A percentile compares a stretch with the other conserved stretches of the same genome.
These are phyloP conservation scores for Holothuria glaberrima DNA, from an alignment of 35 echinoderm and acorn worm species.

Conservation along the genomic window DNA sequence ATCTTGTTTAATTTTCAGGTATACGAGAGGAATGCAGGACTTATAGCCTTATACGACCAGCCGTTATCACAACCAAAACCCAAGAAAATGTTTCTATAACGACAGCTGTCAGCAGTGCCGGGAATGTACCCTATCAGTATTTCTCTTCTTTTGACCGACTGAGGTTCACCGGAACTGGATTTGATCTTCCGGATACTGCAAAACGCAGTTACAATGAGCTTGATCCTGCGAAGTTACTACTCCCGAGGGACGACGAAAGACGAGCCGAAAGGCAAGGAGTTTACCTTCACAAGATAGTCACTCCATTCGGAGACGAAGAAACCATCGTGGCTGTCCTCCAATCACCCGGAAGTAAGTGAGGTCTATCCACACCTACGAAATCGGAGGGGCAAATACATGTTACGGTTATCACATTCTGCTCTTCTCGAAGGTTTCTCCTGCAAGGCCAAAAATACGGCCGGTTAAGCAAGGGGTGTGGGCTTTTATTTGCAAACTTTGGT, in stretches of 20 bases:
- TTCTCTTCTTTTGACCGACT: conserved; percentile 8
- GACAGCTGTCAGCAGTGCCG: conserved; percentile 1
- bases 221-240: background rate
- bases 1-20: background rate
- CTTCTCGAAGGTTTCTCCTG: too few relatives aligned
- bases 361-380: too few relatives aligned
- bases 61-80: background rate
- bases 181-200: background rate
- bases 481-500: too few relatives aligned
- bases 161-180: background rate
- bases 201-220: background rate
- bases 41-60: background rate
- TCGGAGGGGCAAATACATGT: too few relatives aligned
- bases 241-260: background rate
- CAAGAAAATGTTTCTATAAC: background rate
- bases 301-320: conserved; percentile 19
- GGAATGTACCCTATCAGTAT: conserved; percentile 9
- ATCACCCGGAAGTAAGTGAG: conserved; percentile 10
- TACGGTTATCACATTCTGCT: too few relatives aligned
- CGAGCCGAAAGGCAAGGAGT: background rate
- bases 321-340: background rate
- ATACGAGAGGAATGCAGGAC: conserved; percentile 7
- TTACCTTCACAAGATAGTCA: background rate
- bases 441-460: too few relatives aligned
- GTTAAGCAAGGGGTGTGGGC: too few relatives aligned